Evolutionary conservation across 2,888 invertebrate genomes (phyloP), one percentile per base, ranked within the genome.

Genomic region (Drosophila mercatorum): DNA sequence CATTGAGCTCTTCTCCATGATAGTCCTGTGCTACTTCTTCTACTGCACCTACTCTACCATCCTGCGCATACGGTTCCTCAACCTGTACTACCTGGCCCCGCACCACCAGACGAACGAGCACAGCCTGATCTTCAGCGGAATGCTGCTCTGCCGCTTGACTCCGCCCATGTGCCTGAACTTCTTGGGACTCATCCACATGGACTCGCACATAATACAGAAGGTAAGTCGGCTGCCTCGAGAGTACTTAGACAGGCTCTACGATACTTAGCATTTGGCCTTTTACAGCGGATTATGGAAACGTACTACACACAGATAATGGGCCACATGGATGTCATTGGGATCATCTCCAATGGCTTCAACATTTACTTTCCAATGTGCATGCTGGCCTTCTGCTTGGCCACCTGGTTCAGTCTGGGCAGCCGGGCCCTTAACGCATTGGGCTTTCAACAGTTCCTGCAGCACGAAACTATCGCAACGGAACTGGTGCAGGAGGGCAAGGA

Each of bases 161-260:
- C 98, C 99, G 0, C 99, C 99, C 3, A 96, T 99, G 94, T 99
- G 99, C 93, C 95, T 99, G 53, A 99, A 99, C 93, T 99, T 99
- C 92, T 94, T 99, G 58, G 98, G 99, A 40, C 94, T 99, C 34
- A 97, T 99, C 85, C 99, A 99, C 91, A 97, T 99, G 96, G 99
- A 99, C 93, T 98, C 98, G 43, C 98, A 98, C 90, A 95, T 98
- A 61, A 97, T 97, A 70, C 96, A 96, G 83, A 94, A 95, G 73
- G 89, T 88, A 17, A 56, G 65, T 47, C 22, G 1, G 3, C 14
- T 46, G 12, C 12, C 12, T 17, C 12, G 40, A 40, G 4, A 5
- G 3, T 8, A 10, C 7, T 12, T 22, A 4, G 1, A 2, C 3
- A 6, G 38, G 3, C 1, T 4, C 4, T 5, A 17, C 2, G 22